A percentile compares a stretch with the other conserved stretches of the same genome.
These are phyloP conservation scores for Rhinatrema bivittatum DNA, from an alignment of 2,797 vertebrate species.

Conservation along the genomic window DNA sequence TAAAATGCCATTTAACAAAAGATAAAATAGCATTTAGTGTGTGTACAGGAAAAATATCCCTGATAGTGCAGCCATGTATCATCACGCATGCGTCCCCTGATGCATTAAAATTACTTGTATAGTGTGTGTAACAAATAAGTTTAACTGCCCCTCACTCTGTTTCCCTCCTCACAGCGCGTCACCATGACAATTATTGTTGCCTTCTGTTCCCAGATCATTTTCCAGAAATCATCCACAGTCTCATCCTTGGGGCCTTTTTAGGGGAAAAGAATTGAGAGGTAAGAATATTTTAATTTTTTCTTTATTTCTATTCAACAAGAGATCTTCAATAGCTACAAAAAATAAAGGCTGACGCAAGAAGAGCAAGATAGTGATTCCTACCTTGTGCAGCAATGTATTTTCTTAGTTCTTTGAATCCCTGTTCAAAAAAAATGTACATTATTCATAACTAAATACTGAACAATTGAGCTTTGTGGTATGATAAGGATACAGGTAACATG, in stretches of 20 bases:
- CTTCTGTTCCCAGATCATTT: slow-evolving; percentile 97
- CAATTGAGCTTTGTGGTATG: not conserved
- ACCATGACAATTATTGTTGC: slow-evolving; percentile 96
- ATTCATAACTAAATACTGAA: too few species aligned
- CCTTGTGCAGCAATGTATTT: slow-evolving; percentile 98
- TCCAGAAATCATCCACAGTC: slow-evolving; percentile 88
- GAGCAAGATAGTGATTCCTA: slow-evolving; percentile 40
- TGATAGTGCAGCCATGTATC: too few species aligned
- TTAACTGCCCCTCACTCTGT: slow-evolving; percentile 68
- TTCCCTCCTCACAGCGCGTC: slow-evolving; percentile 91
- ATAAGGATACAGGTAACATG: too few species aligned
- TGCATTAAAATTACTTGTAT: too few species aligned
- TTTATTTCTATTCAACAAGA: too few species aligned
- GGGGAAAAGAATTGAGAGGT: slow-evolving; percentile 1
- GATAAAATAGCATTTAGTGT: too few species aligned
- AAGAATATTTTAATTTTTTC: not conserved
- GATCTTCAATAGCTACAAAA: too few species aligned
- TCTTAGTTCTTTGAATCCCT: slow-evolving; percentile 92
- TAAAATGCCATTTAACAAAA: too few species aligned
- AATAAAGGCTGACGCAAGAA: not conserved
- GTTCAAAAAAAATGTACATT: slow-evolving; percentile 13
- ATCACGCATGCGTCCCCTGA: too few species aligned
- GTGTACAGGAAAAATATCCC: too few species aligned
- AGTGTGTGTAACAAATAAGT: too few species aligned
- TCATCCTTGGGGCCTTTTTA: slow-evolving; percentile 92